Conservation (phyloP, 2,113 vertebrate species). For the Oreotrochilus melanogaster region DNA sequence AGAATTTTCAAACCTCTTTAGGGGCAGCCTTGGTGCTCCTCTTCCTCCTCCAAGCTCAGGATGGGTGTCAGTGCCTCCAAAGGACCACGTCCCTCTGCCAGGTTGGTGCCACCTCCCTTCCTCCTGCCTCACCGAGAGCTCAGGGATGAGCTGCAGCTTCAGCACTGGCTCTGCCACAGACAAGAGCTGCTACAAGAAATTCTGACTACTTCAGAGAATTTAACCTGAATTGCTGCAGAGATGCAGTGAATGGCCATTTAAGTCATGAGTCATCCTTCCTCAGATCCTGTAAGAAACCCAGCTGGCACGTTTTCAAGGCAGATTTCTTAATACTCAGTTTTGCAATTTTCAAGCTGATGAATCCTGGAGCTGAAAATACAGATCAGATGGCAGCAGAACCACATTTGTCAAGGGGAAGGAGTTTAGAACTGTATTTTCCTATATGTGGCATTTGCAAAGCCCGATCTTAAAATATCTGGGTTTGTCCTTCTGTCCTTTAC, state of each 20-base stretch:
- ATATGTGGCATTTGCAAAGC: background rate
- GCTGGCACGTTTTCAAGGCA: background rate
- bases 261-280: constrained; percentile 18
- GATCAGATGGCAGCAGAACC: background rate
- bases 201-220: background rate
- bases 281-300: constrained; percentile 13
- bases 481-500: background rate
- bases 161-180: background rate
- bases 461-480: background rate
- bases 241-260: background rate
- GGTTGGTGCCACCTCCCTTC: background rate
- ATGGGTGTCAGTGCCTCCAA: background rate
- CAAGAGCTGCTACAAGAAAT: background rate
- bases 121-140: background rate
- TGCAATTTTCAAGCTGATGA: background rate
- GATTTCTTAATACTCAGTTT: background rate
- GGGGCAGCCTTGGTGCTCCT: background rate
- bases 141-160: background rate
- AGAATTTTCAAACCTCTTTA: background rate
- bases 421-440: background rate
- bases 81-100: background rate
- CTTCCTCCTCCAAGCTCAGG: background rate
- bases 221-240: background rate
- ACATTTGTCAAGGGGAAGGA: background rate
- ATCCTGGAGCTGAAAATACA: background rate